These are phyloP conservation scores for Percopsis transmontana DNA, from an alignment of 2,113 vertebrate genomes.

Conservation along the genomic window DNA sequence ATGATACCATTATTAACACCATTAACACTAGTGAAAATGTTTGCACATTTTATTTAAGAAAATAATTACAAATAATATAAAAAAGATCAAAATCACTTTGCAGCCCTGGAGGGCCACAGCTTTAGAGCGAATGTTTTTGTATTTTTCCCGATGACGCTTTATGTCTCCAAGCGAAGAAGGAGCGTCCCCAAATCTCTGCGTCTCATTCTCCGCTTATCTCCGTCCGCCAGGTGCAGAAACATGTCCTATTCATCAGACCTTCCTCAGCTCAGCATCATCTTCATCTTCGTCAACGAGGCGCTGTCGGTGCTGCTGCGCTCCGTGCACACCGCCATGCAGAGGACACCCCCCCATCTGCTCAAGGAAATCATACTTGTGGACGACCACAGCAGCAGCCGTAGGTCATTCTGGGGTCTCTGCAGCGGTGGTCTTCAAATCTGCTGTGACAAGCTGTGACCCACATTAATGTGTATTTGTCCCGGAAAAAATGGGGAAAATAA, in stretches of 20 bases:
- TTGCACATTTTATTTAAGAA: no score
- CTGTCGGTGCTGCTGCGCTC: slow-evolving; percentile 93
- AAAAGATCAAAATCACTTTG: no score
- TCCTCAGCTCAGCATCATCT: slow-evolving; percentile 92
- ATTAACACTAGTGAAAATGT: no score
- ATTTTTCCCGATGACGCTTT: background rate
- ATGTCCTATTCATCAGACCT: slow-evolving; percentile 87
- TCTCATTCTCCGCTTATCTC: background rate
- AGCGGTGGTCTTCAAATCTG: no score
- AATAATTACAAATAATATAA: no score
- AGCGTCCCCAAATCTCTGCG: background rate
- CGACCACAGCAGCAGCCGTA: slow-evolving; percentile 92
- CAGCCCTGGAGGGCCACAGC: no score
- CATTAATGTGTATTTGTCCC: no score
- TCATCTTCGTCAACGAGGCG: slow-evolving; percentile 96
- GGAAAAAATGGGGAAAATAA: no score
- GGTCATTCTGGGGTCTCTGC: slow-evolving; percentile 43
- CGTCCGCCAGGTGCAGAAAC: slow-evolving; percentile 86
- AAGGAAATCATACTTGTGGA: slow-evolving; percentile 96
- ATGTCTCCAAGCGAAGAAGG: background rate
- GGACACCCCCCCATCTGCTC: slow-evolving; percentile 89
- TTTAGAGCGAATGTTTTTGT: no score
- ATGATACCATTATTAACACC: no score
- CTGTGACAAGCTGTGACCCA: no score
- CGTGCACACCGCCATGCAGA: slow-evolving; percentile 87